phyloP scores from a whole-genome alignment of 2,797 vertebrate genomes.

The Carcharodon carcharias region DNA sequence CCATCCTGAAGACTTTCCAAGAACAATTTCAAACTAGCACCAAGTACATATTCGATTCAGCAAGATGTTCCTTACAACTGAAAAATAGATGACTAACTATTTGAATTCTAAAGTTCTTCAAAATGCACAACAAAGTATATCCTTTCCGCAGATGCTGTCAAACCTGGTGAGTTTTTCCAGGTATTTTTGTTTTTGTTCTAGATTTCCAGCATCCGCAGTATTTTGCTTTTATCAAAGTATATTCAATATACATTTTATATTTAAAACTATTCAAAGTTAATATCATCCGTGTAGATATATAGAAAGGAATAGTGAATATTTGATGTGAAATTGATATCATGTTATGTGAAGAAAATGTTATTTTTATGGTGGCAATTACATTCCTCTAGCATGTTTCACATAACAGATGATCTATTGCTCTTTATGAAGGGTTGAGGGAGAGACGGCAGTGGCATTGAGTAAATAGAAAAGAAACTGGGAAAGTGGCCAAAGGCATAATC shows the following conservation, averaged over 20 bases:
- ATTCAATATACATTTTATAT: background rate
- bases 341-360: background rate
- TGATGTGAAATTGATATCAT: background rate
- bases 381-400: background rate
- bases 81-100: background rate
- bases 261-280: background rate
- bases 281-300: background rate
- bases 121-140: background rate
- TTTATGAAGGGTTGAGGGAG: background rate
- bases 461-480: background rate
- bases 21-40: background rate
- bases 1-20: background rate
- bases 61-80: background rate
- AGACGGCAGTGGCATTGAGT: background rate
- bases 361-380: background rate
- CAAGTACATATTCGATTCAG: background rate
- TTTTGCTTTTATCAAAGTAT: background rate
- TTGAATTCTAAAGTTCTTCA: background rate
- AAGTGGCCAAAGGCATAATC: background rate
- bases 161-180: too few relatives aligned
- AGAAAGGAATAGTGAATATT: background rate
- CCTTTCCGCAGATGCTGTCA: too few relatives aligned
- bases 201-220: too few relatives aligned
- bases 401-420: background rate
- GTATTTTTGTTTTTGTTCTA: too few relatives aligned